Evolutionary conservation across 2,113 vertebrate species (phyloP).

Genomic region (Gobio gobio): DNA sequence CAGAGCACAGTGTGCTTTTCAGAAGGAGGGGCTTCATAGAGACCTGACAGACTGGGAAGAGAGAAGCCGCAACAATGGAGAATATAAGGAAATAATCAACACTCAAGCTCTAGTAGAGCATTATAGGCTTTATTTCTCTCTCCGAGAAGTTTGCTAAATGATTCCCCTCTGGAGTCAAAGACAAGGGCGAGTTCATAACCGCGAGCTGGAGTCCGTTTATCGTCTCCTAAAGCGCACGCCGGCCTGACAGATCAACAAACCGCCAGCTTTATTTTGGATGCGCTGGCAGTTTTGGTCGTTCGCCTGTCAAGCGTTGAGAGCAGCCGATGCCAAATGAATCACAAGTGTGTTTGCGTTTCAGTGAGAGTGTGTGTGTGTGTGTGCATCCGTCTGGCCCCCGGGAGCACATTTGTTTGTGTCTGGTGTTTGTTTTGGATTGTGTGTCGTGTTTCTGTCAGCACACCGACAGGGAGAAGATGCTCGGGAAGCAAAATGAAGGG

Average conservation of each 20-base stretch:
- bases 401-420: slow-evolving; percentile 1
- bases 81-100: no score
- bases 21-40: no score
- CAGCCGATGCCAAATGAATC: slow-evolving; percentile 27
- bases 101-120: no score
- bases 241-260: slow-evolving; percentile 41
- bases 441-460: slow-evolving; percentile 23
- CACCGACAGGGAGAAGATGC: neutral
- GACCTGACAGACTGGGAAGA: no score
- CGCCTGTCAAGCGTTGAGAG: neutral
- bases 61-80: no score
- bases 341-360: slow-evolving; percentile 8
- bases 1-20: no score
- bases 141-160: neutral
- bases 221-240: slow-evolving; percentile 39
- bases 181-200: slow-evolving; percentile 58
- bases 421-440: slow-evolving; percentile 10
- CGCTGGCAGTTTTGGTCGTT: neutral
- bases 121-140: neutral
- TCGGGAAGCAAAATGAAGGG: neutral
- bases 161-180: slow-evolving; percentile 52
- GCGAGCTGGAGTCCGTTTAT: slow-evolving; percentile 48
- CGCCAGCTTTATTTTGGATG: slow-evolving; percentile 4
- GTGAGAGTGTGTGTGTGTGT: neutral
- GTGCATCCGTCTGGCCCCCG: neutral